These are phyloP conservation scores for Cricetomys ansorgei DNA, from an alignment of 2,113 vertebrate genomes.

Conservation along the genomic window DNA sequence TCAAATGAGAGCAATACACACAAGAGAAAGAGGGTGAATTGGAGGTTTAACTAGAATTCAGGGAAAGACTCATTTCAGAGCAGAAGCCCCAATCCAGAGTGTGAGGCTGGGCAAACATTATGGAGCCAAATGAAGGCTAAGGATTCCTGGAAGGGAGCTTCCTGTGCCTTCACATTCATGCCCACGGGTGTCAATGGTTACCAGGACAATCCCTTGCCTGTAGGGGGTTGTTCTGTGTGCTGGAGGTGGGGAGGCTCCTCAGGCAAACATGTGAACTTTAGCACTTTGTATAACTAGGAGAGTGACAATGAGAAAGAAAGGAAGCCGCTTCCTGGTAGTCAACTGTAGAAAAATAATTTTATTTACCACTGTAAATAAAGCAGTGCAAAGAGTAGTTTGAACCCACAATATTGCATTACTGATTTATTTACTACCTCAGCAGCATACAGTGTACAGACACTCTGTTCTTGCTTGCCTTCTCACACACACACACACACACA, in stretches of 20 bases:
- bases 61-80: neutral
- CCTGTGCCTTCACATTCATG: neutral
- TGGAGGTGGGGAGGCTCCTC: neutral
- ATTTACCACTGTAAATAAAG: slow-evolving; percentile 88
- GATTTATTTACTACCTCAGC: slow-evolving; percentile 80
- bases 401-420: slow-evolving; percentile 86
- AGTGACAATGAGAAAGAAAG: neutral
- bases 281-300: neutral
- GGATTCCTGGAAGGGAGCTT: neutral
- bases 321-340: slow-evolving; percentile 53
- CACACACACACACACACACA: neutral
- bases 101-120: neutral
- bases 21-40: neutral
- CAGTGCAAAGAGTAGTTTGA: slow-evolving; percentile 87
- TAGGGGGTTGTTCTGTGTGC: neutral
- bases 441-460: slow-evolving; percentile 24
- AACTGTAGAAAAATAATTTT: slow-evolving; percentile 90
- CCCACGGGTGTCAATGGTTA: neutral
- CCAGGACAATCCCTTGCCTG: neutral
- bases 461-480: neutral
- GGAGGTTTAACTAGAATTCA: neutral
- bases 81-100: neutral
- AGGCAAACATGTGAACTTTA: neutral
- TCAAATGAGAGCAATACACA: neutral
- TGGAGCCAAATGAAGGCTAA: neutral